Base-by-base conservation (phyloP, 1,140 invertebrate genomes). In the Phymastichus coffea region DNA sequence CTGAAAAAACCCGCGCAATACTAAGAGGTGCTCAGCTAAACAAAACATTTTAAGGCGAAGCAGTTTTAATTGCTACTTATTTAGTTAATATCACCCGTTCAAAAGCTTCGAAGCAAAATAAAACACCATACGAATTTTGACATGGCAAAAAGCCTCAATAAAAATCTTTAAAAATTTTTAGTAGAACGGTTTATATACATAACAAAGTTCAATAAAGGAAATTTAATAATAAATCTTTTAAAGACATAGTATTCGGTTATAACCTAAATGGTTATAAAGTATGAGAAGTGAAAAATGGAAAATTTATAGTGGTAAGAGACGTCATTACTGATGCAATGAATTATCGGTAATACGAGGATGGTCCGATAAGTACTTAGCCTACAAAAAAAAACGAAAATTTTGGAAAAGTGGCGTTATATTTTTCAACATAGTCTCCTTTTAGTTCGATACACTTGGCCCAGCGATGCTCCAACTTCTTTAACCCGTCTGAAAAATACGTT, bases 171-270 rank as follows among this genome's bases (percentile, higher is more conserved):
- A 19, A 15, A 44, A 22, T 23, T 22, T 48, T 48, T 30, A 25
- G 46, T n/a, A 14, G 23, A n/a, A 48, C 25, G 8, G 46, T 30
- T n/a, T 48, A 30, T 48, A 19, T 28, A 15, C 46, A 48, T 30
- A 48, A 48, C 17, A 46, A 46, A 46, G 19, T 46, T 14, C 8
- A 22, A 23, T n/a, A 46, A 22, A 23, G 19, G 12, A 46, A 48
- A 64, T 75, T 77, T 64, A 72, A 78, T 66, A 51, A 70, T 26
- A 77, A 71, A 57, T 75, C 70, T 43, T 73, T 48, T 62, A 76
- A 72, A 65, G 67, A 59, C 46, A 75, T 76, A 61, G 57, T 77
- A 47, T 61, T 77, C 28, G 69, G 70, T 1, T 80, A 78, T 69
- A 69, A 68, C 14, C n/a, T 25, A 28, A 48, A 48, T 48, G 23